A percentile compares a stretch with the other conserved stretches of the same genome.
These are phyloP conservation scores for Sycobia sp. DNA, from an alignment of 1,140 invertebrate genomes.

Conservation along the genomic window DNA sequence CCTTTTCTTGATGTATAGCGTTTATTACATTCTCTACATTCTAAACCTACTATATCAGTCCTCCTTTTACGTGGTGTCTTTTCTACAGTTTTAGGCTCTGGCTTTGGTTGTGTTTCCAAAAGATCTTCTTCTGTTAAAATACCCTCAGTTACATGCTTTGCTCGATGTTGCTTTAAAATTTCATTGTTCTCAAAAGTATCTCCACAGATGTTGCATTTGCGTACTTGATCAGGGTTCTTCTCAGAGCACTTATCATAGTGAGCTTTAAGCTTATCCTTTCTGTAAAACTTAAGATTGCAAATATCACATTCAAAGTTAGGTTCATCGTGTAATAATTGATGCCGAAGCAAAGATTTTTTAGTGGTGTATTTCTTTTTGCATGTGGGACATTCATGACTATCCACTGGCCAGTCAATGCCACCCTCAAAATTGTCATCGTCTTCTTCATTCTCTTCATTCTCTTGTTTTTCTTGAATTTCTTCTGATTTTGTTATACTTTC, in stretches of 20 bases:
- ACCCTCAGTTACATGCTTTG: slow-evolving; percentile 57
- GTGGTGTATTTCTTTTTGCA: slow-evolving; percentile 60
- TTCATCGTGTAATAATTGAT: slow-evolving; percentile 58
- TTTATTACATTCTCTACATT: slow-evolving; percentile 67
- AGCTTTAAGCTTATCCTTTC: slow-evolving; percentile 58
- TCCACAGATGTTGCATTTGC: slow-evolving; percentile 59
- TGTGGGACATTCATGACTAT: slow-evolving; percentile 56
- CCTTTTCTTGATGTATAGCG: slow-evolving; percentile 69
- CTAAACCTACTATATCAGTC: slow-evolving; percentile 57
- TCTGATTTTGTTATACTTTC: slow-evolving; percentile 23
- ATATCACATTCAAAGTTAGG: slow-evolving; percentile 61
- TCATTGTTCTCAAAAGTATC: slow-evolving; percentile 60
- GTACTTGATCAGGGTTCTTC: slow-evolving; percentile 59
- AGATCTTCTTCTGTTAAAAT: slow-evolving; percentile 58
- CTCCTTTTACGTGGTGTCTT: slow-evolving; percentile 53
- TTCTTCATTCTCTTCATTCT: slow-evolving; percentile 42
- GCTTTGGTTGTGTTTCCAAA: slow-evolving; percentile 53
- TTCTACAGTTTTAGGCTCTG: slow-evolving; percentile 48
- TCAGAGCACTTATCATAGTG: slow-evolving; percentile 61
- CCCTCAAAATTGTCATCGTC: slow-evolving; percentile 54
- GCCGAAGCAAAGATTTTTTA: slow-evolving; percentile 57
- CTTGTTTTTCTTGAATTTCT: slow-evolving; percentile 31
- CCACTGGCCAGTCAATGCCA: slow-evolving; percentile 57
- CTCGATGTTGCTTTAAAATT: slow-evolving; percentile 52
- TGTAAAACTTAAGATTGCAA: slow-evolving; percentile 59